A percentile compares a stretch with the other conserved stretches of the same genome.
phyloP scores from a whole-genome alignment of 1,140 invertebrate genomes.

The Heliconius himera region DNA sequence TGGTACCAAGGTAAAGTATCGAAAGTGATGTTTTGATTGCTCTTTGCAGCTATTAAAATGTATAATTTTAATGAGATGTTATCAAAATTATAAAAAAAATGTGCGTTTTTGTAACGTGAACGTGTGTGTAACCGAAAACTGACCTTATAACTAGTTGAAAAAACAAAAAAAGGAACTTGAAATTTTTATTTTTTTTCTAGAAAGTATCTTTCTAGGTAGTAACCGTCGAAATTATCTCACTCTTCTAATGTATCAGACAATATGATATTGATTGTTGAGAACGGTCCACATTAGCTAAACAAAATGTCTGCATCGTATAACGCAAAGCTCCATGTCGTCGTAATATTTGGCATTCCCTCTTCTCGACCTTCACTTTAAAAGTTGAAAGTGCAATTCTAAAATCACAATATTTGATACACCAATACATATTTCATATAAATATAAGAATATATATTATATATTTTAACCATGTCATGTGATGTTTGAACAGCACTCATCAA shows the following conservation, averaged over 20 bases:
- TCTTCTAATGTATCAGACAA: background rate
- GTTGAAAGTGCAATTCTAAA: background rate
- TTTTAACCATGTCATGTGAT: background rate
- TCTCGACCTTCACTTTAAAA: conserved; percentile 4
- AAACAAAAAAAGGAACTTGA: too few relatives aligned
- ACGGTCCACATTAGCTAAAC: background rate
- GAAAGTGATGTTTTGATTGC: too few relatives aligned
- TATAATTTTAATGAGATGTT: too few relatives aligned
- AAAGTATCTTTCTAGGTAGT: too few relatives aligned
- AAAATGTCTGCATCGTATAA: background rate
- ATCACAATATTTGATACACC: background rate
- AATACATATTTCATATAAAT: background rate
- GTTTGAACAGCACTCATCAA: background rate
- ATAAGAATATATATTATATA: too few relatives aligned
- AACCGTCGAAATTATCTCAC: background rate
- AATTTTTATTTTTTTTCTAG: too few relatives aligned
- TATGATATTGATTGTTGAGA: too few relatives aligned
- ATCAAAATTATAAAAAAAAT: too few relatives aligned
- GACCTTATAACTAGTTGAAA: background rate
- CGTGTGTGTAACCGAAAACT: too few relatives aligned
- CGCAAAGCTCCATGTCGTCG: background rate
- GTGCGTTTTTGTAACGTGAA: too few relatives aligned
- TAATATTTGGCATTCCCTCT: background rate
- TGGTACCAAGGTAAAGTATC: too few relatives aligned
- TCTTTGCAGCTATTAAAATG: too few relatives aligned